These are phyloP conservation scores for Philantomba maxwellii DNA, from an alignment of 2,113 vertebrate genomes.

Conservation along the genomic window DNA sequence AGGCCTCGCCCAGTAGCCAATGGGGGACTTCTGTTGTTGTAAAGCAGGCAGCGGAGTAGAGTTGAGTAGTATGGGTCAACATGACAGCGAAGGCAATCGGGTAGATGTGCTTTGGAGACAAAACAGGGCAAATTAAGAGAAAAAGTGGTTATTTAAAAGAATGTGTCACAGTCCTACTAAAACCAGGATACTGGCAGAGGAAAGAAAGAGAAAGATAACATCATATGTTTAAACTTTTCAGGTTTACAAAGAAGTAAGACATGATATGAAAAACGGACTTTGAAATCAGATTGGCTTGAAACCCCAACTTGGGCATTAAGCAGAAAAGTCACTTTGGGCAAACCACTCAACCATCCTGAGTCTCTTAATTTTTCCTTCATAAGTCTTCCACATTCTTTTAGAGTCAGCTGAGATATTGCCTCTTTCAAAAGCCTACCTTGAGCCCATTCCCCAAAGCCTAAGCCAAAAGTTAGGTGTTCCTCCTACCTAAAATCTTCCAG, in stretches of 20 bases:
- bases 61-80: neutral
- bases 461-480: neutral
- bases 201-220: neutral
- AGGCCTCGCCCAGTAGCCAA: neutral
- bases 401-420: neutral
- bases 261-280: neutral
- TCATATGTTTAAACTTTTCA: neutral
- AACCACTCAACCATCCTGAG: neutral
- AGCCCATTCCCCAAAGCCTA: neutral
- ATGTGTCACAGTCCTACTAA: neutral
- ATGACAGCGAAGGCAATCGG: neutral
- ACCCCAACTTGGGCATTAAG: neutral
- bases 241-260: neutral
- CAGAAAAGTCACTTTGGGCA: neutral
- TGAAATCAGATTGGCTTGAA: slow-evolving; percentile 17
- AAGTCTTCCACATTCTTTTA: neutral
- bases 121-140: neutral
- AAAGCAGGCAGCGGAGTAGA: neutral
- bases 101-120: neutral
- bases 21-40: neutral
- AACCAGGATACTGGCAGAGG: neutral
- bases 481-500: neutral
- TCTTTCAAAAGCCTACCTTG: neutral
- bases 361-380: neutral
- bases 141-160: neutral